A percentile compares a stretch with the other conserved stretches of the same genome.
These are phyloP conservation scores for Phyllotreta cruciferae DNA, from an alignment of 2,888 invertebrate species.

Conservation along the genomic window DNA sequence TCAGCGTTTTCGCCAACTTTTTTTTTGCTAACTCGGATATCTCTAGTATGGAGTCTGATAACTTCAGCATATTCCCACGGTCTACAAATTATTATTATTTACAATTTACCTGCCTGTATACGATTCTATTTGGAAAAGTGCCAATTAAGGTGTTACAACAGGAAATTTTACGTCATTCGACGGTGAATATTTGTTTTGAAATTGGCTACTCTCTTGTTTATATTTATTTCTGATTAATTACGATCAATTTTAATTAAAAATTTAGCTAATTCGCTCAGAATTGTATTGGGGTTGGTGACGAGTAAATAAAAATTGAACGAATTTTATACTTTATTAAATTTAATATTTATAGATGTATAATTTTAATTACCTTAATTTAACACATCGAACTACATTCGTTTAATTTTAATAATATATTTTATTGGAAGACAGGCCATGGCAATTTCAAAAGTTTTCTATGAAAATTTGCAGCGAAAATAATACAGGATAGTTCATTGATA, in stretches of 20 bases:
- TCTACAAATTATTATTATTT: slow-evolving; percentile 42
- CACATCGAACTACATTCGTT: slow-evolving; percentile 35
- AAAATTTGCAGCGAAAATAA: slow-evolving; percentile 41
- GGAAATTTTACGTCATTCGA: slow-evolving; percentile 31
- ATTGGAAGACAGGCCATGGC: slow-evolving; percentile 60
- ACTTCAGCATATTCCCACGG: slow-evolving; percentile 48
- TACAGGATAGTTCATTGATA: slow-evolving; percentile 11
- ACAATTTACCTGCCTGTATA: slow-evolving; percentile 28
- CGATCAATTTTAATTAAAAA: no score
- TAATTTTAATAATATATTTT: slow-evolving; percentile 44
- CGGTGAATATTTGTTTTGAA: not conserved
- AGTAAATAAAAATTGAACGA: slow-evolving; percentile 46
- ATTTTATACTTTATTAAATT: slow-evolving; percentile 20
- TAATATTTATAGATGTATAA: slow-evolving; percentile 25
- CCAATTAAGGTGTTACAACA: slow-evolving; percentile 35
- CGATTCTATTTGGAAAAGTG: slow-evolving; percentile 34
- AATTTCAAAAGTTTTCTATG: slow-evolving; percentile 47
- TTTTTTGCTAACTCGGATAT: slow-evolving; percentile 36
- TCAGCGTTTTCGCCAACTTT: slow-evolving; percentile 34
- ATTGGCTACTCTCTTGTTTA: not conserved
- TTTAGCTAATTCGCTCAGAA: not conserved
- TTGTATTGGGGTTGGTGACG: not conserved
- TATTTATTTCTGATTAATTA: no score
- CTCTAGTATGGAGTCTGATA: slow-evolving; percentile 36
- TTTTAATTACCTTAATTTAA: slow-evolving; percentile 37